These are phyloP conservation scores for Chiloscyllium plagiosum DNA, from an alignment of 2,113 vertebrate genomes.

Conservation along the genomic window DNA sequence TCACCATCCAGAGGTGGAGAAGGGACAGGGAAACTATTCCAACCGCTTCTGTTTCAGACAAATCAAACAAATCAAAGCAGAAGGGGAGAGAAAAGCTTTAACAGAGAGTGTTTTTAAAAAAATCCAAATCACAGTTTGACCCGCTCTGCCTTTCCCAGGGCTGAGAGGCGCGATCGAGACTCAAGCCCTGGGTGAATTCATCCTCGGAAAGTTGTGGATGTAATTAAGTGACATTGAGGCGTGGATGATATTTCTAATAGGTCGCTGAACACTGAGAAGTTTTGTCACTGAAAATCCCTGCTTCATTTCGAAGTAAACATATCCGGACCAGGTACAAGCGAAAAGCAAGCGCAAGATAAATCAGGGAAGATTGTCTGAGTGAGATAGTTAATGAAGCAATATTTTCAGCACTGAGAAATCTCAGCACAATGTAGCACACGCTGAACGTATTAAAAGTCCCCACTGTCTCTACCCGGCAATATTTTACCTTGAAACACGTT, in stretches of 20 bases:
- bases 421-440: background rate
- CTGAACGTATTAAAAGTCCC: background rate
- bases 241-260: background rate
- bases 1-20: too few species aligned
- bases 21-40: too few species aligned
- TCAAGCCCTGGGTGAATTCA: background rate
- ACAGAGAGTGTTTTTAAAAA: background rate
- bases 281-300: background rate
- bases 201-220: background rate
- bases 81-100: background rate
- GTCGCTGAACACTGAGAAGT: background rate
- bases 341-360: too few species aligned
- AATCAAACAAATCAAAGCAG: background rate
- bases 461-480: background rate
- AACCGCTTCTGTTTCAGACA: too few species aligned
- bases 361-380: too few species aligned
- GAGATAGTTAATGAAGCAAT: background rate
- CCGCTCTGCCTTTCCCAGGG: background rate
- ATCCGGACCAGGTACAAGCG: background rate
- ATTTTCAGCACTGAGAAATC: background rate
- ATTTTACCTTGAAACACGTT: background rate
- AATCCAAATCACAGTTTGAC: background rate
- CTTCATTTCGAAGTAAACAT: background rate
- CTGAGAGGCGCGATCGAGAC: background rate
- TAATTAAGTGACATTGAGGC: background rate